These are phyloP conservation scores for Mirza zaza DNA, from an alignment of 2,113 vertebrate genomes.

Conservation along the genomic window DNA sequence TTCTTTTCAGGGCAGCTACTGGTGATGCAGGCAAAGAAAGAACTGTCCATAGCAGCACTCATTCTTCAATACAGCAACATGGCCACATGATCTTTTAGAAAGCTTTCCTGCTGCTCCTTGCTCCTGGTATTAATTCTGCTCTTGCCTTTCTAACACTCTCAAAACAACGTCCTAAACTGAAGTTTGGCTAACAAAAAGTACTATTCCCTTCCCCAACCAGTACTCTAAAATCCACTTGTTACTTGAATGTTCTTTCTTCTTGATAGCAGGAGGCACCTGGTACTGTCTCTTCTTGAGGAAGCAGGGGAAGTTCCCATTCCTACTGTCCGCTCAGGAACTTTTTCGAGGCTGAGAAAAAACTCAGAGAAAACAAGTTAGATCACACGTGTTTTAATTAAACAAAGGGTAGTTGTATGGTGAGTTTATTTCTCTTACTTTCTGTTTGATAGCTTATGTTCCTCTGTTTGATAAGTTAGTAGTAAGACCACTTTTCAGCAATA, in stretches of 20 bases:
- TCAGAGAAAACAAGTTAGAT: no score
- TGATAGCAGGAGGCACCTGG: no score
- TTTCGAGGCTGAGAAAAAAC: no score
- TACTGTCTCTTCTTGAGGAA: no score
- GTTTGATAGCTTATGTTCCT: no score
- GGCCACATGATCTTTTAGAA: background rate
- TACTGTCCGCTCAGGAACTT: no score
- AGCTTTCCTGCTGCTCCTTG: constrained; percentile 36
- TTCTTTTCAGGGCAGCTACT: background rate
- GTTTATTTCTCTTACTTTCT: no score
- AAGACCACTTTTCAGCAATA: background rate
- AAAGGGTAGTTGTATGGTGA: no score
- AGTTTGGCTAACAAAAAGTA: constrained; percentile 55
- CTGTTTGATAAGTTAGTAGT: no score
- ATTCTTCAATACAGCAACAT: background rate
- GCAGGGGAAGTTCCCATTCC: no score
- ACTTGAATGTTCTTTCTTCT: background rate
- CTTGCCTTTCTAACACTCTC: background rate
- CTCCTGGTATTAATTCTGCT: background rate
- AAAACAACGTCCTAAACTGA: constrained; percentile 5
- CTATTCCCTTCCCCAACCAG: background rate
- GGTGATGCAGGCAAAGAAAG: background rate
- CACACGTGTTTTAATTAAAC: no score
- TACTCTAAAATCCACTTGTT: background rate
- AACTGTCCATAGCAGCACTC: background rate